Base-by-base conservation (phyloP, 2,797 vertebrate species). In the Hirundo rustica region DNA sequence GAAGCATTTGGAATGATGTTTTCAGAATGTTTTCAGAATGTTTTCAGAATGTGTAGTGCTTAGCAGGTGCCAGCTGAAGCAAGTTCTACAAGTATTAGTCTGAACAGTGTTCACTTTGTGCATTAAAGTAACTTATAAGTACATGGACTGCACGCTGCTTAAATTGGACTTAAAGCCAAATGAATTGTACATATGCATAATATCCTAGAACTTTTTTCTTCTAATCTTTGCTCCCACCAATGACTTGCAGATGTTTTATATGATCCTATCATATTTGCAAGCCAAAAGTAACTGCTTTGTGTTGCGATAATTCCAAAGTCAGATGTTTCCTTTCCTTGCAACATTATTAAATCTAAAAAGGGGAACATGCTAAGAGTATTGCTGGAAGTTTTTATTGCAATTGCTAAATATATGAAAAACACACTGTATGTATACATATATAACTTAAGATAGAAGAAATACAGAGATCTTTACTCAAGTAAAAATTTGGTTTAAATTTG, bases 191-290 rank as follows among this genome's bases (percentile, higher is more conserved):
- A 53, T 90, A 92, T 71, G 48, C 86, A 93, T 88, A 85, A 89
- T 90, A 90, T 81, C 57, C 57, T 70, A 93, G 55, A 91, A 64
- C 23, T 13, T 95, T 95, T 89, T 72, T 61, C 80, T 89, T 93
- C 87, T 95, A 89, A 85, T 92, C 86, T 95, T 42, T 91, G 38
- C 62, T 85, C 66, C 68, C 92, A 27, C 90, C 93, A 96, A 95
- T 68, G 94, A 80, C 89, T 97, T 96, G 87, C 95, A 97, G 95
- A 93, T 97, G 96, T 96, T 96, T 94, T 92, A 88, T 92, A 78
- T 78, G 79, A 88, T 79, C 72, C 90, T 83, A 87, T 93, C 87
- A 58, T 92, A 80, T 91, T 84, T 95, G 85, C 77, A 95, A 96
- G 68, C 76, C 90, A 85, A 95, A 96, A 89, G 82, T 73, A 75